A percentile compares a stretch with the other conserved stretches of the same genome.
These are phyloP conservation scores for Tridacna crocea DNA, from an alignment of 2,888 invertebrate genomes.

Conservation along the genomic window DNA sequence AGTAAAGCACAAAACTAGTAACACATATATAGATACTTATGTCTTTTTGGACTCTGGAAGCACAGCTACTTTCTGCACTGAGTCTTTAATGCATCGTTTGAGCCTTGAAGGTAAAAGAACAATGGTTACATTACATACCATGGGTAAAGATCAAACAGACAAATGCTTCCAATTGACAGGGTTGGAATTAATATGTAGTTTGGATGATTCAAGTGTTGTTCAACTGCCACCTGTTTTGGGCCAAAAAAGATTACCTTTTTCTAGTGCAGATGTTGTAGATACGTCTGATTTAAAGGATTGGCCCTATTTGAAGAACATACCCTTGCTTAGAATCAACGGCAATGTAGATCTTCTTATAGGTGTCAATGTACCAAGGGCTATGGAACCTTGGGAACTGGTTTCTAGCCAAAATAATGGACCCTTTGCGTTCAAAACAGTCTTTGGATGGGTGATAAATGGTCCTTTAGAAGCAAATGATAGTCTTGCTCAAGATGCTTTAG, in stretches of 20 bases:
- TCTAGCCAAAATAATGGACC: constrained; percentile 33
- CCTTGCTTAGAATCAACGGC: constrained; percentile 32
- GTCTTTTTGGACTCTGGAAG: constrained; percentile 52
- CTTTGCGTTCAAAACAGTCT: constrained; percentile 45
- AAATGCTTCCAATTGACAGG: constrained; percentile 8
- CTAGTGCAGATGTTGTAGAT: not conserved
- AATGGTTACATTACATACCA: not conserved
- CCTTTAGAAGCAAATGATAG: constrained; percentile 5
- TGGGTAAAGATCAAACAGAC: not conserved
- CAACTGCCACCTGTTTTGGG: not conserved
- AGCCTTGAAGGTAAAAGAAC: constrained; percentile 14
- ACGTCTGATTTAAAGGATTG: not conserved
- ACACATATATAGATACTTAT: constrained; percentile 34
- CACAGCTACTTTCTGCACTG: constrained; percentile 41
- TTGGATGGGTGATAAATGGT: constrained; percentile 56
- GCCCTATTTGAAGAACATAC: not conserved
- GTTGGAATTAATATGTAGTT: constrained; percentile 19
- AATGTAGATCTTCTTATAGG: constrained; percentile 50
- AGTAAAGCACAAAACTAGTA: constrained; percentile 17
- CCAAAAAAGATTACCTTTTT: not conserved
- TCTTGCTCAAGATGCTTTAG: not conserved
- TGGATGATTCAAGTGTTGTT: not conserved
- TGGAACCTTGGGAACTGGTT: constrained; percentile 41
- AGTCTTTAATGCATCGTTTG: constrained; percentile 5
- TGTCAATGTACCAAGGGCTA: constrained; percentile 40